Evolutionary conservation across 2,888 invertebrate genomes (phyloP).

Genomic region (Latheticus oryzae): DNA sequence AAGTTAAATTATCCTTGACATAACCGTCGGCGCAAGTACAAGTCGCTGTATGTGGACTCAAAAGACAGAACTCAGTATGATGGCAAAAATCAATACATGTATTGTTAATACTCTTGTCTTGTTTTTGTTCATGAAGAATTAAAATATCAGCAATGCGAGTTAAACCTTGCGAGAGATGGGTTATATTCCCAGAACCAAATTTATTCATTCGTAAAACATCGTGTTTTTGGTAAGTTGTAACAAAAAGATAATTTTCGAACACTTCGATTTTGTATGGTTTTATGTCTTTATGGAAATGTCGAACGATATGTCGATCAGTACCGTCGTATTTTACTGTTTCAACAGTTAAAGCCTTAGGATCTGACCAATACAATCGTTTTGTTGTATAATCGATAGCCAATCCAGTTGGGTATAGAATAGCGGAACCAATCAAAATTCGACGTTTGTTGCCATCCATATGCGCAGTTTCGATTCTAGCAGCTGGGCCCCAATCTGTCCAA

Average conservation of each 20-base stretch:
- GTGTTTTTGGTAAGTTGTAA: constrained; percentile 74
- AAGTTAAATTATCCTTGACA: constrained; percentile 62
- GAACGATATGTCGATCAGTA: constrained; percentile 72
- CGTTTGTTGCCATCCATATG: constrained; percentile 73
- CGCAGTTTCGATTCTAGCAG: constrained; percentile 73
- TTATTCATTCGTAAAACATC: constrained; percentile 75
- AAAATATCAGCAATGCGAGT: constrained; percentile 74
- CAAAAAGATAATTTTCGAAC: constrained; percentile 78
- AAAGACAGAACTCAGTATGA: constrained; percentile 71
- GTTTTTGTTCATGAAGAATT: constrained; percentile 76
- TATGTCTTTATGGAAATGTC: constrained; percentile 69
- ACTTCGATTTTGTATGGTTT: constrained; percentile 79
- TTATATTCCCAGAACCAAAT: constrained; percentile 72
- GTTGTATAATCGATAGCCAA: constrained; percentile 81
- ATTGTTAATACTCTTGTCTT: constrained; percentile 70
- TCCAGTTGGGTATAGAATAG: constrained; percentile 80
- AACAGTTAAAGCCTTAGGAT: constrained; percentile 80
- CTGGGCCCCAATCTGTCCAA: constrained; percentile 81
- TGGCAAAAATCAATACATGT: constrained; percentile 74
- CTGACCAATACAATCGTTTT: constrained; percentile 85
- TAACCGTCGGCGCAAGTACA: constrained; percentile 64
- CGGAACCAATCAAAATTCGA: constrained; percentile 68
- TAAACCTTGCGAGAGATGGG: constrained; percentile 69
- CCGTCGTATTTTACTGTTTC: constrained; percentile 79
- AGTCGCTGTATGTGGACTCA: constrained; percentile 60